Conservation (phyloP, 23 tunicate species). For the Styela clava region DNA sequence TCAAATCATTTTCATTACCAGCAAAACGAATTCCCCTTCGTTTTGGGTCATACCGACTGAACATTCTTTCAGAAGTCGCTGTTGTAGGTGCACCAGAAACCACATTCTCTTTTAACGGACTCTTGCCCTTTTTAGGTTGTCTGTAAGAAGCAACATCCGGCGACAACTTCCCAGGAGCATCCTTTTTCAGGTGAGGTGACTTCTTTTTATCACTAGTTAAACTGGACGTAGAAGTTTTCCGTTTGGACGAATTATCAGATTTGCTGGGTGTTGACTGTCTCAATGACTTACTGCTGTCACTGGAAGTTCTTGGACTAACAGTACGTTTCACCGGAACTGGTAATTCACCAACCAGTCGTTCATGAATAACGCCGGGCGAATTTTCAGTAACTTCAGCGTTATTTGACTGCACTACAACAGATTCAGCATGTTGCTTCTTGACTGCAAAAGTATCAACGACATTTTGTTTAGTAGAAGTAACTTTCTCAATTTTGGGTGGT, state of each 20-base stretch:
- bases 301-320: not conserved
- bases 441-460: not conserved
- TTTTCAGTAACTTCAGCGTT: not conserved
- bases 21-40: slow-evolving; percentile 30
- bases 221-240: slow-evolving; percentile 4
- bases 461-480: not conserved
- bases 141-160: not conserved
- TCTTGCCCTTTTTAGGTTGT: not conserved
- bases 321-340: not conserved
- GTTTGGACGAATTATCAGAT: not conserved
- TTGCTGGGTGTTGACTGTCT: not conserved
- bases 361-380: not conserved
- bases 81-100: not conserved
- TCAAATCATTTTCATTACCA: slow-evolving; percentile 9
- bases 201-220: not conserved
- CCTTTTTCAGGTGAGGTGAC: not conserved
- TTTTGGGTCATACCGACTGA: slow-evolving; percentile 61
- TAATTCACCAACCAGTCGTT: slow-evolving; percentile 18
- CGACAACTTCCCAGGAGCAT: not conserved
- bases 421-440: not conserved
- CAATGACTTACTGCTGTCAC: not conserved
- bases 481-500: slow-evolving; percentile 1
- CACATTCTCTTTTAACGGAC: not conserved
- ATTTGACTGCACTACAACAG: not conserved
- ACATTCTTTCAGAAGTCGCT: slow-evolving; percentile 75